These are phyloP conservation scores for Hoplostethus atlanticus DNA, from an alignment of 2,797 vertebrate species.

Conservation along the genomic window DNA sequence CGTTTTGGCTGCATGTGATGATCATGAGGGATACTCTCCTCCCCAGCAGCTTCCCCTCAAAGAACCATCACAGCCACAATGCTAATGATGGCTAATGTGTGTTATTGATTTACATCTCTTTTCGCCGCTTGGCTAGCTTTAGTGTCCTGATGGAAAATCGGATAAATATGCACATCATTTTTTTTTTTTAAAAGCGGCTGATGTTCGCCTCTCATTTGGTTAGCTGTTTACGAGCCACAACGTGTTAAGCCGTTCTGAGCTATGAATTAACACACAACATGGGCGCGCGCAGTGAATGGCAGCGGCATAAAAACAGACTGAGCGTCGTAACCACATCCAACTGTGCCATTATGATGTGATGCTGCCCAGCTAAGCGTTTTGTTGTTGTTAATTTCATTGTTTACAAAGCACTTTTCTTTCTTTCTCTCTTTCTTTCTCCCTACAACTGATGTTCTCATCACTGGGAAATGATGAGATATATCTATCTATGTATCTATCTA, in stretches of 20 bases:
- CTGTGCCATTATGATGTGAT: slow-evolving; percentile 26
- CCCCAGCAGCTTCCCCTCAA: slow-evolving; percentile 44
- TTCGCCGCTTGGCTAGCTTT: slow-evolving; percentile 52
- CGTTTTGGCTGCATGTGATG: slow-evolving; percentile 13
- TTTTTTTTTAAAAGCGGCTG: slow-evolving; percentile 58
- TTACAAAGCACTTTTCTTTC: background rate
- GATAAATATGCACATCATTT: slow-evolving; percentile 68
- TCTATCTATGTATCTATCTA: too few relatives aligned
- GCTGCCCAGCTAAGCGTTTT: slow-evolving; percentile 19
- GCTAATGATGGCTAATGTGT: slow-evolving; percentile 60
- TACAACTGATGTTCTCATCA: background rate
- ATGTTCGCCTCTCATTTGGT: slow-evolving; percentile 48
- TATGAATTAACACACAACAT: slow-evolving; percentile 48
- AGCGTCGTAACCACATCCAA: slow-evolving; percentile 20
- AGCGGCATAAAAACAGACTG: slow-evolving; percentile 52
- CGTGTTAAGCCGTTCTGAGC: slow-evolving; percentile 59
- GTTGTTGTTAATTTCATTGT: slow-evolving; percentile 32
- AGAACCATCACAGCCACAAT: slow-evolving; percentile 28
- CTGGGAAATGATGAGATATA: background rate
- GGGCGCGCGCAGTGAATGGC: slow-evolving; percentile 3
- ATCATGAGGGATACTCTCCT: slow-evolving; percentile 41
- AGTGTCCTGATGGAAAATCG: slow-evolving; percentile 60
- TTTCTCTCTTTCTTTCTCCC: background rate
- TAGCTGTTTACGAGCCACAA: slow-evolving; percentile 57
- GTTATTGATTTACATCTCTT: slow-evolving; percentile 59